These are phyloP conservation scores for Thymelicus sylvestris DNA, from an alignment of 2,888 invertebrate genomes.

Conservation along the genomic window DNA sequence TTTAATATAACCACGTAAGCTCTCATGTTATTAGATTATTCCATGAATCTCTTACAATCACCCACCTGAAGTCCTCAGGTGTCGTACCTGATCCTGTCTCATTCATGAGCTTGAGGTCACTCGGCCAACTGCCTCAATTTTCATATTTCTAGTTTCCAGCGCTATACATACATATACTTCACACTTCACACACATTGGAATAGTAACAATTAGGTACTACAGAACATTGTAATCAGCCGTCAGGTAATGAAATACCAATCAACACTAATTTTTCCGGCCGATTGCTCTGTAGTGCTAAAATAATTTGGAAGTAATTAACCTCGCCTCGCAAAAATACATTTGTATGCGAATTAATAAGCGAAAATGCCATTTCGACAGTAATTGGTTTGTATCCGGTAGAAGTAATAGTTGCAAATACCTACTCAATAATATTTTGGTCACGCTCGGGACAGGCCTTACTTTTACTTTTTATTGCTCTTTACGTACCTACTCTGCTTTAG, in stretches of 20 bases:
- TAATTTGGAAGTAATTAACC: background rate
- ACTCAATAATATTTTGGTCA: background rate
- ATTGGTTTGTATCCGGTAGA: constrained; percentile 21
- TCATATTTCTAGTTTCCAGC: background rate
- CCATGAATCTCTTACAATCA: no score
- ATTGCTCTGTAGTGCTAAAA: constrained; percentile 3
- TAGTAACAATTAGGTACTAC: background rate
- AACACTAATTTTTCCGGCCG: constrained; percentile 1
- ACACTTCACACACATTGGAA: background rate
- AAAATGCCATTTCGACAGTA: constrained; percentile 27
- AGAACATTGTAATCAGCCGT: no score
- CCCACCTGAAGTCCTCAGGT: no score
- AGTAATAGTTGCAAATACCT: constrained; percentile 2
- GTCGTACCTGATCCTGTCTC: no score
- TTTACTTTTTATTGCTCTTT: constrained; percentile 2
- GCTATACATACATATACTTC: background rate
- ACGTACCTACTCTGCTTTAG: no score
- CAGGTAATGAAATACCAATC: background rate
- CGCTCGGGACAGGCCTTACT: background rate
- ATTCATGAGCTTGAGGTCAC: no score
- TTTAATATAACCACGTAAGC: no score
- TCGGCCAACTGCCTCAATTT: no score
- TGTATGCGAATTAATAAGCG: constrained; percentile 12
- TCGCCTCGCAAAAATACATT: constrained; percentile 13
- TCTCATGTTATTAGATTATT: no score